phyloP scores from a whole-genome alignment of 37 sponge, comb jelly and placozoan genomes.

The Mnemiopsis leidyi region DNA sequence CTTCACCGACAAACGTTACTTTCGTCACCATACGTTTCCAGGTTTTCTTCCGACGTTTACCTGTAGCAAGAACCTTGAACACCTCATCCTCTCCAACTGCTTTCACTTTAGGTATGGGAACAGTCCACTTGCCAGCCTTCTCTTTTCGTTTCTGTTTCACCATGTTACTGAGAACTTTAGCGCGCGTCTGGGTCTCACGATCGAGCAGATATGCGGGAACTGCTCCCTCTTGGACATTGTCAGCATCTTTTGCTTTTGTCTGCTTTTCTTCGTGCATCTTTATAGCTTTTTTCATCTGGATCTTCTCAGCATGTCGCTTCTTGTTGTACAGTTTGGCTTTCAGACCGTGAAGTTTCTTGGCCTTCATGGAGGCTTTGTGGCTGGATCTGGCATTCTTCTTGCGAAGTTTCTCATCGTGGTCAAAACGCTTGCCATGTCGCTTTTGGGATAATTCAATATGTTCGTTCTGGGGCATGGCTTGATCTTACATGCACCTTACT shows the following conservation, averaged over 20 bases:
- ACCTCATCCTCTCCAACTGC: constrained; percentile 95
- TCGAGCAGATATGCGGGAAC: constrained; percentile 97
- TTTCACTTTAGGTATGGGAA: constrained; percentile 94
- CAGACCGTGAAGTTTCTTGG: constrained; percentile 91
- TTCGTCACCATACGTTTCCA: constrained; percentile 99
- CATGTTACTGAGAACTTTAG: constrained; percentile 96
- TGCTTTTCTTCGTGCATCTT: constrained; percentile 89
- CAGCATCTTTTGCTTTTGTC: constrained; percentile 80
- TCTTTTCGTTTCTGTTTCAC: constrained; percentile 99
- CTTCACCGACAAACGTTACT: constrained; percentile 92
- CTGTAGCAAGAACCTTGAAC: constrained; percentile 88
- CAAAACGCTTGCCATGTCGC: constrained; percentile 88
- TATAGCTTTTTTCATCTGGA: constrained; percentile 92
- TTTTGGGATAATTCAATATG: constrained; percentile 89
- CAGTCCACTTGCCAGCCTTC: constrained; percentile 99
- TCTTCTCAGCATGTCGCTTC: constrained; percentile 89
- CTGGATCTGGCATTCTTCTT: constrained; percentile 89
- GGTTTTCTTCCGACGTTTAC: constrained; percentile 86
- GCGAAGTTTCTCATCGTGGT: constrained; percentile 90
- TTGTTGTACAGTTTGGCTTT: constrained; percentile 98
- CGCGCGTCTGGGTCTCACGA: constrained; percentile 91
- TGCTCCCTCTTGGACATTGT: constrained; percentile 88
- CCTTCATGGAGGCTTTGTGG: constrained; percentile 76
- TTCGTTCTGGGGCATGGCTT: constrained; percentile 93
- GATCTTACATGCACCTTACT: neutral